Base-by-base conservation (phyloP, 2,888 invertebrate species). In the Ferrisia virgata region DNA sequence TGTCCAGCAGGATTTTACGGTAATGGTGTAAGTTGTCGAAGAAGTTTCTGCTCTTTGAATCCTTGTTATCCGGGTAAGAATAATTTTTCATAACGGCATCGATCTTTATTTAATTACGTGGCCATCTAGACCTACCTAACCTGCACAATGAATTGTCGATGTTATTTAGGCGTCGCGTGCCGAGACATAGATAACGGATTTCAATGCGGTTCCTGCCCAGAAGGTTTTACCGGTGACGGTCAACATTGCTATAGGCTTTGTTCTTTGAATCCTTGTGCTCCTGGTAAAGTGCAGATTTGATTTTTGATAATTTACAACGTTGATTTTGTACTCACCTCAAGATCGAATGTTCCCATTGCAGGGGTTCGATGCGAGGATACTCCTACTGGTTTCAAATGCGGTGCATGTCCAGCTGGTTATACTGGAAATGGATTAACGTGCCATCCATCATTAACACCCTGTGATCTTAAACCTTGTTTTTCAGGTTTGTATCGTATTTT, bases 151-250 rank as follows among this genome's bases (percentile, higher is more conserved):
- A 9, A 40, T 40, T 40, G 6, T n/a, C 11, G 9, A 40, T 40
- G 13, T 36, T 40, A 5, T n/a, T 87, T 90, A 90, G 94, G 93
- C 39, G 94, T 93, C 53, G 90, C 91, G 86, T 94, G 94, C 87
- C 91, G 91, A 84, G 93, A 94, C 83, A 87, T 87, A 1, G 87
- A 87, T 0, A 87, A 88, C 78, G 88, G 88, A 22, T 87, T 91
- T 87, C 91, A 92, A 87, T 95, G 95, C 88, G 95, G 93, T n/a
- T 89, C 92, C 3, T 95, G 95, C 89, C 95, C 95, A 8, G 86
- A 89, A 36, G 95, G 95, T 82, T 93, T 92, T 88, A 90, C 91
- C 85, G 95, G 95, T 47, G 92, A 95, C 88, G 95, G 95, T 5
- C 91, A 92, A 86, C 89, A 90, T n/a, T 95, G 95, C 88, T 87